These are phyloP conservation scores for Andrena flavipes DNA, from an alignment of 2,888 invertebrate species.

Conservation along the genomic window DNA sequence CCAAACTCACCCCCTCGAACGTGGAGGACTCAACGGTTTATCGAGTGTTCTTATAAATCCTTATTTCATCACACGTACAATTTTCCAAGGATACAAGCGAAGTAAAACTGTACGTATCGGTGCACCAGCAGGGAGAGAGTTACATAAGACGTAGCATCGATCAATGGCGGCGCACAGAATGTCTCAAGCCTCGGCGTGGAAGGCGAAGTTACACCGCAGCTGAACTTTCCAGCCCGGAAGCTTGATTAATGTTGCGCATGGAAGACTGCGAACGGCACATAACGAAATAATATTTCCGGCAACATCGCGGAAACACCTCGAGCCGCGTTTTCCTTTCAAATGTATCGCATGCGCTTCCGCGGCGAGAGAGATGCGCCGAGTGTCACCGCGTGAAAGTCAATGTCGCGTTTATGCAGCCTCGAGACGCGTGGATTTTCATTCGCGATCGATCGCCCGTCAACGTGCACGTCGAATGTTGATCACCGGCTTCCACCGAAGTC, in stretches of 20 bases:
- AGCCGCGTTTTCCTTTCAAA: conserved; percentile 23
- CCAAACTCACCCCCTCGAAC: conserved; percentile 34
- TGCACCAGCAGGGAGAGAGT: background rate
- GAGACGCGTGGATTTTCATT: conserved; percentile 67
- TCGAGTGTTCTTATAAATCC: no score
- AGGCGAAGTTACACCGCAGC: conserved; percentile 13
- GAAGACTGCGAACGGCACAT: background rate
- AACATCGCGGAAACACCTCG: conserved; percentile 29
- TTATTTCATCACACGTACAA: no score
- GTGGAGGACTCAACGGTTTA: no score
- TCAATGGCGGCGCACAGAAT: conserved; percentile 7
- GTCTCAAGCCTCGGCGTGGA: conserved; percentile 14
- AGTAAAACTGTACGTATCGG: no score
- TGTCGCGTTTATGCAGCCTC: conserved; percentile 34
- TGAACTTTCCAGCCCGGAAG: conserved; percentile 24
- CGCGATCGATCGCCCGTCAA: conserved; percentile 26
- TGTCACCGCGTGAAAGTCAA: conserved; percentile 56
- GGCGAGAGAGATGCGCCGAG: conserved; percentile 11
- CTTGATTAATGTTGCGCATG: conserved; percentile 17
- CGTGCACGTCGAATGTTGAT: conserved; percentile 37
- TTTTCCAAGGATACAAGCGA: no score
- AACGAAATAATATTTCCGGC: conserved; percentile 27
- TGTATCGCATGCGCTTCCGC: conserved; percentile 18
- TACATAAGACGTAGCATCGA: conserved; percentile 9
- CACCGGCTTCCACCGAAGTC: conserved; percentile 21